Evolutionary conservation across 2,888 invertebrate genomes (phyloP).

Genomic region (Rapana venosa): DNA sequence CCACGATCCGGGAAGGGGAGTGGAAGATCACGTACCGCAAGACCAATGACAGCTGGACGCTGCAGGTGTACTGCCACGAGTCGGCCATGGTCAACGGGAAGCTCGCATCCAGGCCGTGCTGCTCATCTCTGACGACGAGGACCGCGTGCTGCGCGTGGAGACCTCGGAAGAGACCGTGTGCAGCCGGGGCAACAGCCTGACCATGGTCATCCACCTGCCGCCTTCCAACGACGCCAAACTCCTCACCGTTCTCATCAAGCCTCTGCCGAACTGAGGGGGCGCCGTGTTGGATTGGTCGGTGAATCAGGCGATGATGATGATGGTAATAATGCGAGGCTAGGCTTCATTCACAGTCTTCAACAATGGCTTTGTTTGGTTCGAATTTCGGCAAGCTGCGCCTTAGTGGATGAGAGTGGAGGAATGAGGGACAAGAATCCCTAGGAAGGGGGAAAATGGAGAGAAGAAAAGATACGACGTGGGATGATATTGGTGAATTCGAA

Average conservation of each 20-base stretch:
- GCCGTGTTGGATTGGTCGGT: neutral
- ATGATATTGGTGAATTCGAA: no score
- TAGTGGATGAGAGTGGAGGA: no score
- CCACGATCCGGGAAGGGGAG: slow-evolving; percentile 71
- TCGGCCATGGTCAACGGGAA: slow-evolving; percentile 74
- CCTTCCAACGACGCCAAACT: slow-evolving; percentile 65
- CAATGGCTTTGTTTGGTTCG: no score
- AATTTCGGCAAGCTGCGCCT: no score
- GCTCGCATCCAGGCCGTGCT: slow-evolving; percentile 73
- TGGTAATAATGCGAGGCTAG: no score
- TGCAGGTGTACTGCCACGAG: slow-evolving; percentile 74
- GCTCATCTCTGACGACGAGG: slow-evolving; percentile 73
- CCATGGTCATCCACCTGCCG: slow-evolving; percentile 65
- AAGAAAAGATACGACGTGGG: no score
- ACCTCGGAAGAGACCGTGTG: slow-evolving; percentile 65
- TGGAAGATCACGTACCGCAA: slow-evolving; percentile 78
- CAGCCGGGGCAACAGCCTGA: slow-evolving; percentile 66
- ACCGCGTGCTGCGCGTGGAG: slow-evolving; percentile 76
- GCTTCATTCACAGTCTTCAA: no score
- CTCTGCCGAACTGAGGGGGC: slow-evolving; percentile 62
- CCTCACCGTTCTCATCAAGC: slow-evolving; percentile 75
- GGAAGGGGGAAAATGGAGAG: no score
- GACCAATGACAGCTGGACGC: slow-evolving; percentile 71
- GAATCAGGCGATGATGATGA: no score
- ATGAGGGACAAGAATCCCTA: no score